These are phyloP conservation scores for Morpho helenor DNA, from an alignment of 2,888 invertebrate genomes.

Conservation along the genomic window DNA sequence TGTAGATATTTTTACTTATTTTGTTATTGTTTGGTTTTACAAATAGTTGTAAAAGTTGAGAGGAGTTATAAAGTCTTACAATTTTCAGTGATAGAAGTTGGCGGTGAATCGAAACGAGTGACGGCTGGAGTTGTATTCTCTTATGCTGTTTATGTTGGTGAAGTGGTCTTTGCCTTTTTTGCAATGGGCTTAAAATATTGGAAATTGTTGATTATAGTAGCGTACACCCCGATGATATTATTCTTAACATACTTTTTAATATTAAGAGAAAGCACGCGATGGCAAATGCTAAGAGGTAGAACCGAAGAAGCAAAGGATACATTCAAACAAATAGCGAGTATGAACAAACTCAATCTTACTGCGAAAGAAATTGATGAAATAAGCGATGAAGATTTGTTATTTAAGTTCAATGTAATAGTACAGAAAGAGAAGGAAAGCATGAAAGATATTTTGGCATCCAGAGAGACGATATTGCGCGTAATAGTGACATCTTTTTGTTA, in stretches of 20 bases:
- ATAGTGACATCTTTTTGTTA: constrained; percentile 52
- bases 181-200: constrained; percentile 56
- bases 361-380: constrained; percentile 46
- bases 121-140: constrained; percentile 56
- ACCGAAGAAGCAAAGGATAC: constrained; percentile 48
- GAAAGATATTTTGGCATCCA: constrained; percentile 50
- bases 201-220: constrained; percentile 50
- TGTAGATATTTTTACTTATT: too few species aligned
- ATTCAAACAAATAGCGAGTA: constrained; percentile 42
- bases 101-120: constrained; percentile 57
- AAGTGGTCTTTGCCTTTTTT: constrained; percentile 52
- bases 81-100: constrained; percentile 61
- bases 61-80: not conserved
- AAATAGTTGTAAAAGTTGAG: not conserved
- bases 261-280: constrained; percentile 55
- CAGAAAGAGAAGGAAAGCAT: constrained; percentile 51
- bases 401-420: constrained; percentile 45
- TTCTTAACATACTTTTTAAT: constrained; percentile 44
- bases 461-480: constrained; percentile 53
- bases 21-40: not conserved
- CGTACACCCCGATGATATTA: constrained; percentile 50
- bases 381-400: constrained; percentile 44
- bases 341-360: constrained; percentile 46
- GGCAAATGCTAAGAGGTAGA: constrained; percentile 57
- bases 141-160: constrained; percentile 56